Percentiles rank a stretch among this genome's conserved stretches.
Evolutionary conservation across 2,113 vertebrate genomes (phyloP).

Genomic region (Andinoacara biseriatus): DNA sequence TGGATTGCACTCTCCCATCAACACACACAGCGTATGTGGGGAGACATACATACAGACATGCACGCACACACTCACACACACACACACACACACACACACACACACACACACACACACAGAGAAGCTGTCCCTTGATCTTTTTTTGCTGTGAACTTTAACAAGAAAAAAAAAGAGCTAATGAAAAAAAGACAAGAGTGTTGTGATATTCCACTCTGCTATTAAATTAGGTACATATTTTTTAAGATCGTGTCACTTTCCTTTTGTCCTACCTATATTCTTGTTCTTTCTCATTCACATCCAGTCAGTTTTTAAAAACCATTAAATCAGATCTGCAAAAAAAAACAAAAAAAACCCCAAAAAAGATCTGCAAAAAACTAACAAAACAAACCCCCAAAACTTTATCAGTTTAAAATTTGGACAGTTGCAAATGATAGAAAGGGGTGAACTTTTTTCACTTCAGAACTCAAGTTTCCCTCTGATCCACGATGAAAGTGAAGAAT

Average conservation of each 20-base stretch:
- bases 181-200: not conserved
- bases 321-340: not conserved
- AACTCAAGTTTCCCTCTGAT: not conserved
- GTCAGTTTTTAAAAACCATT: no score
- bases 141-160: constrained; percentile 26
- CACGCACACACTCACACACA: not conserved
- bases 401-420: not conserved
- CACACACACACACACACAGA: not conserved
- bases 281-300: not conserved
- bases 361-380: not conserved
- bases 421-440: not conserved
- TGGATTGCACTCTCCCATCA: constrained; percentile 60
- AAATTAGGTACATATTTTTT: not conserved
- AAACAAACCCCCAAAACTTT: not conserved
- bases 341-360: not conserved
- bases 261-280: not conserved
- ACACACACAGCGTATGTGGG: constrained; percentile 28
- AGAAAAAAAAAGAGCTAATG: not conserved
- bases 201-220: not conserved
- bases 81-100: constrained; percentile 4
- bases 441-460: not conserved
- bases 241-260: not conserved
- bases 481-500: not conserved
- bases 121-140: constrained; percentile 28
- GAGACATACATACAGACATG: constrained; percentile 25